phyloP scores from a whole-genome alignment of 2,888 invertebrate genomes.

The Drosophila monieri region DNA sequence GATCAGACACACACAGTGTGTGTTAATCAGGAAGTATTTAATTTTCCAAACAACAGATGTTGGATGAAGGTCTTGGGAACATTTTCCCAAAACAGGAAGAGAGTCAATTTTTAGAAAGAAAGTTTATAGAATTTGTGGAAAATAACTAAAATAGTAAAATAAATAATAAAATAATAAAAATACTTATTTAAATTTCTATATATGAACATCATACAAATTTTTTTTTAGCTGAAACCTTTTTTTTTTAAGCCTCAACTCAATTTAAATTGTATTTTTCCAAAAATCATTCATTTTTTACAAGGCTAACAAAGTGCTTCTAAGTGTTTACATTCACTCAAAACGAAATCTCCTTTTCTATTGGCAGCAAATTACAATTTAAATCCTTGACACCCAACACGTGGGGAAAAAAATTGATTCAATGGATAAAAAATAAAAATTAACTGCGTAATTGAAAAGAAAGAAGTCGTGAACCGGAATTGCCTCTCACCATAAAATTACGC shows the following conservation, averaged over 20 bases:
- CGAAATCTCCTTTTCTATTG: conserved; percentile 2
- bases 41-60: conserved; percentile 15
- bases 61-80: conserved; percentile 7
- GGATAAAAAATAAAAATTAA: conserved; percentile 30
- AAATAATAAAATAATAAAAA: too few species aligned
- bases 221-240: too few species aligned
- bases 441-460: conserved; percentile 54
- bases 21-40: not conserved
- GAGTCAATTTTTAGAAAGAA: too few species aligned
- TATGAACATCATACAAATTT: too few species aligned
- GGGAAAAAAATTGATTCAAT: conserved; percentile 12
- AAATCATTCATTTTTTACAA: conserved; percentile 2
- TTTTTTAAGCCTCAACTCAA: conserved; percentile 4
- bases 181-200: too few species aligned
- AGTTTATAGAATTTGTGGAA: too few species aligned
- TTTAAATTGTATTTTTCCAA: conserved; percentile 6
- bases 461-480: conserved; percentile 30
- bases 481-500: conserved; percentile 58
- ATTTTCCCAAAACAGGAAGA: not conserved
- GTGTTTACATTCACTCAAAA: conserved; percentile 30
- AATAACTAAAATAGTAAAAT: too few species aligned
- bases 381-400: conserved; percentile 31
- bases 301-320: conserved; percentile 16
- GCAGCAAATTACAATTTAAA: conserved; percentile 15
- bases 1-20: not conserved